These are phyloP conservation scores for Acanthosoma haemorrhoidale DNA, from an alignment of 2,888 invertebrate species.

Conservation along the genomic window DNA sequence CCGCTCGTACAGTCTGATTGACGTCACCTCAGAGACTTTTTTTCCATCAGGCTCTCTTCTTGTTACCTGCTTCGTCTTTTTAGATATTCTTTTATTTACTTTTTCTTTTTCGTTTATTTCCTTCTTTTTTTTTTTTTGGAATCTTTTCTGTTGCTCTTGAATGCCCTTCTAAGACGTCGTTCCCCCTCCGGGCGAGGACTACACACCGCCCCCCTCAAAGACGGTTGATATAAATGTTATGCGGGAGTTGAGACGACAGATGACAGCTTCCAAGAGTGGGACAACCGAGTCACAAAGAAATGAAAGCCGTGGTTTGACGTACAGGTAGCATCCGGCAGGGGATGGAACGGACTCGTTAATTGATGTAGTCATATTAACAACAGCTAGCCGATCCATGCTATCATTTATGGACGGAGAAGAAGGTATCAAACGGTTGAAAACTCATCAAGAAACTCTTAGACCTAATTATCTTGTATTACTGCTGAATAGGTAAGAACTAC, in stretches of 20 bases:
- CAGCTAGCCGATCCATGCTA: too few species aligned
- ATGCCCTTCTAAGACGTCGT: slow-evolving; percentile 1
- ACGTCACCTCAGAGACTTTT: slow-evolving; percentile 16
- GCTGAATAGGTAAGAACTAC: too few species aligned
- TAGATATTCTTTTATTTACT: slow-evolving; percentile 11
- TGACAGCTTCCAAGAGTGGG: background rate
- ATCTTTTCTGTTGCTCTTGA: background rate
- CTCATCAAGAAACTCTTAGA: too few species aligned
- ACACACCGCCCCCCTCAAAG: background rate
- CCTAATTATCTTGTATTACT: too few species aligned
- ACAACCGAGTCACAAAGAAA: background rate
- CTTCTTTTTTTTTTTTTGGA: too few species aligned
- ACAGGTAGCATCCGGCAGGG: background rate
- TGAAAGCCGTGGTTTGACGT: background rate
- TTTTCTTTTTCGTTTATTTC: background rate
- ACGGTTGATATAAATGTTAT: slow-evolving; percentile 10
- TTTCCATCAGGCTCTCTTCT: slow-evolving; percentile 15
- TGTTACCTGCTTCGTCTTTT: slow-evolving; percentile 15
- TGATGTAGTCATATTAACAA: too few species aligned
- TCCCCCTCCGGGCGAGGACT: too few species aligned
- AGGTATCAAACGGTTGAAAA: too few species aligned
- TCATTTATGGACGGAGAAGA: too few species aligned
- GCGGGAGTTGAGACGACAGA: slow-evolving; percentile 4
- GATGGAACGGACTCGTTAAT: too few species aligned
- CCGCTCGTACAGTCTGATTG: slow-evolving; percentile 17